Evolutionary conservation across 2,113 vertebrate species (phyloP), one percentile per base, ranked within the genome.

Genomic region (Megaceryle torquata): DNA sequence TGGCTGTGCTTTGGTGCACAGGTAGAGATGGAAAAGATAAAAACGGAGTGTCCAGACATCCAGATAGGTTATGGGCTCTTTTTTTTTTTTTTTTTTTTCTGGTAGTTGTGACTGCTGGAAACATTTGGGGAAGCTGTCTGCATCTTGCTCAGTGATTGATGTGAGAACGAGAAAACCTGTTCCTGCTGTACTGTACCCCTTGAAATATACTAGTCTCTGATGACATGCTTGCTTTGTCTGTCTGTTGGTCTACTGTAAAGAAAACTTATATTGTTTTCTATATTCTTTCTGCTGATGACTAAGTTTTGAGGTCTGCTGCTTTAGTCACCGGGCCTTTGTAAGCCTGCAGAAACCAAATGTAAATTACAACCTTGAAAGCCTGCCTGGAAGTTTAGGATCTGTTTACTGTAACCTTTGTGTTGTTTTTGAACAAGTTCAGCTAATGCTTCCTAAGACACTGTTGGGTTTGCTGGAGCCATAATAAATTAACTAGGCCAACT

Each of bases 121-220:
- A 44, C 2, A 6, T 54, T 81, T 79, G 20, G 75, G 83, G 94
- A 78, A 83, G 83, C 60, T 60, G 83, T 59, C 35, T 84, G 51
- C 35, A 29, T 86, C 86, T 95, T 68, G 2, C 41, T 74, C 46
- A 61, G 76, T 3, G 10, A 13, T 11, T 92, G 86, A 81, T 86
- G 77, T 43, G 81, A 93, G 88, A 93, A 82, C 72, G 37, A 92
- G 92, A 78, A 90, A 80, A 93, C 29, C 64, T 31, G 14, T 91
- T 94, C 46, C 22, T 86, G 63, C 85, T 77, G 31, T 75, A 76
- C 85, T 77, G 31, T 71, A 72, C 22, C 44, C 64, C 56, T 74
- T 70, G 76, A 44, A 88, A 13, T 72, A 13, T 72, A 19, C 35
- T 54, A 19, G 53, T 46, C 61, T 82, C 48, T 93, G 56, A 29